phyloP scores from a whole-genome alignment of 2,888 invertebrate genomes.

The Acrocyrtus sp. region DNA sequence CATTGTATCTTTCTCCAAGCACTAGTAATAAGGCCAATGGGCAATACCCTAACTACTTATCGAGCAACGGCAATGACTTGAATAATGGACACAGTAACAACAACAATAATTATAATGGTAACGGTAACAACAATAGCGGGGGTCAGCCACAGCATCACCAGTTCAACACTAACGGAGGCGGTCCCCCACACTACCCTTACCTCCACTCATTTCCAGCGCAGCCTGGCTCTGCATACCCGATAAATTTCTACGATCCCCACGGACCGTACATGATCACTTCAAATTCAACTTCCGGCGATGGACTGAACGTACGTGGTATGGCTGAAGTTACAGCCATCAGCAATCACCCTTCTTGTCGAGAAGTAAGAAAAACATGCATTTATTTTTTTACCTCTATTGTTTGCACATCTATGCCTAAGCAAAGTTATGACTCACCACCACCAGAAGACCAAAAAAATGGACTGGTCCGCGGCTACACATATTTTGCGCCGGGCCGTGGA shows the following conservation, averaged over 20 bases:
- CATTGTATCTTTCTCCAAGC: constrained; percentile 14
- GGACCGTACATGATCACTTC: constrained; percentile 21
- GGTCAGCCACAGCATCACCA: constrained; percentile 7
- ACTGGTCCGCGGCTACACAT: too few relatives aligned
- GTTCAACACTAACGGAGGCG: constrained; percentile 2
- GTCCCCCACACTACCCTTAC: constrained; percentile 16
- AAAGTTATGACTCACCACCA: too few relatives aligned
- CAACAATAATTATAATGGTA: constrained; percentile 16
- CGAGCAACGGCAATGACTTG: background rate
- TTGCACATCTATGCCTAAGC: too few relatives aligned
- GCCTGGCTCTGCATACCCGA: background rate
- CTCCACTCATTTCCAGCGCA: constrained; percentile 6
- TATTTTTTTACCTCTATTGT: too few relatives aligned
- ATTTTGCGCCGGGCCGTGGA: too few relatives aligned
- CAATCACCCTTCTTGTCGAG: constrained; percentile 54
- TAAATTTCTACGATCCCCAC: constrained; percentile 27
- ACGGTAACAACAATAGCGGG: constrained; percentile 19
- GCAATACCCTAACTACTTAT: constrained; percentile 32
- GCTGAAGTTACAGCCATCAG: constrained; percentile 60
- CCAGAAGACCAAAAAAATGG: too few relatives aligned
- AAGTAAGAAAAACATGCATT: too few relatives aligned
- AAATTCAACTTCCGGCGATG: constrained; percentile 29
- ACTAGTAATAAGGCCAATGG: constrained; percentile 16
- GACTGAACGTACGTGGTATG: constrained; percentile 74
- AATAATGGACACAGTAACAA: background rate